Evolutionary conservation across 2,113 vertebrate genomes (phyloP).

Genomic region (Tringa solitaria): DNA sequence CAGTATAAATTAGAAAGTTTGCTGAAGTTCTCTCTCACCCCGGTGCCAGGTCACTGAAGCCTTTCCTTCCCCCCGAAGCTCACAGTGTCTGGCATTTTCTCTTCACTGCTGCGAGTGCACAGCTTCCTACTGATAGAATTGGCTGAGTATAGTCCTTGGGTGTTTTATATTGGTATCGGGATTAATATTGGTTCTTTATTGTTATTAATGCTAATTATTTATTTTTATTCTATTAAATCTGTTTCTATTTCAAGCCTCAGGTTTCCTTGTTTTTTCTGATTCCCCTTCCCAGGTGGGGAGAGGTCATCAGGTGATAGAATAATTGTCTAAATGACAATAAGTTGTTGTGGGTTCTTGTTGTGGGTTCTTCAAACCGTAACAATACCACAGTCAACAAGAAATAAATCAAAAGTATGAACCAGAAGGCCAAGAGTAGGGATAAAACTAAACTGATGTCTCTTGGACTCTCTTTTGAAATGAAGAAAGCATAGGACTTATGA

Average conservation of each 20-base stretch:
- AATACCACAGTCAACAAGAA: not conserved
- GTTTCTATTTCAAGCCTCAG: not conserved
- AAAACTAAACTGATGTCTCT: not conserved
- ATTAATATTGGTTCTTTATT: not conserved
- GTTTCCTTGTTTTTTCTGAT: not conserved
- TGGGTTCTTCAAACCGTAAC: not conserved
- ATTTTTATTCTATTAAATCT: not conserved
- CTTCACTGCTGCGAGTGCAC: not conserved
- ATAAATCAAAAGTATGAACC: not conserved
- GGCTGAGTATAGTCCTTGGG: not conserved
- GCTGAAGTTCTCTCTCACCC: not conserved
- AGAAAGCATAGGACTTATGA: not conserved
- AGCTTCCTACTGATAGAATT: not conserved
- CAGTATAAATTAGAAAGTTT: not conserved
- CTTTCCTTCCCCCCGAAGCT: not conserved
- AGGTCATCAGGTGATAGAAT: not conserved
- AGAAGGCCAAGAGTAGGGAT: not conserved
- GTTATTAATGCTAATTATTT: not conserved
- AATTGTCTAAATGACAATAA: not conserved
- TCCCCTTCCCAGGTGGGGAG: not conserved
- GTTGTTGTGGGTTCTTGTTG: not conserved
- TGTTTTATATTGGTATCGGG: not conserved
- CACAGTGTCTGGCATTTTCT: not conserved
- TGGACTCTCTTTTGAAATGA: not conserved
- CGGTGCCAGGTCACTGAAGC: not conserved